These are phyloP conservation scores for Anodontia alba DNA, from an alignment of 2,888 invertebrate genomes.

Conservation along the genomic window DNA sequence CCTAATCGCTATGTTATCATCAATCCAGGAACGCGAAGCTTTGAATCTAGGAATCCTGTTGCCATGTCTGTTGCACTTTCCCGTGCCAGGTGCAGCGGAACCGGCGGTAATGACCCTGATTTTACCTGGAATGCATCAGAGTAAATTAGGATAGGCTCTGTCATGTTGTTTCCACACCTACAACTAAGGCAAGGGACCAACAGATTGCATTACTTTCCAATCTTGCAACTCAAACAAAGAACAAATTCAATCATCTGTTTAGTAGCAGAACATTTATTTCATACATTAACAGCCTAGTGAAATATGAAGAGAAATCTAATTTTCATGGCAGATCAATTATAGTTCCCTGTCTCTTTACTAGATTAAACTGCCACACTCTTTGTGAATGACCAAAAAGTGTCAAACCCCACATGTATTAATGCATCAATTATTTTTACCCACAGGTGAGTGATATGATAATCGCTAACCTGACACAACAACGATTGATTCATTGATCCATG, in stretches of 20 bases:
- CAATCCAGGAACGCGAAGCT: constrained; percentile 48
- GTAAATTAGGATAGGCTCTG: constrained; percentile 57
- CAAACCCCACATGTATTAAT: too few relatives aligned
- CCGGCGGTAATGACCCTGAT: constrained; percentile 33
- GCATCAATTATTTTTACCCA: too few relatives aligned
- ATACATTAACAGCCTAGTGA: background rate
- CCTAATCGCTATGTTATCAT: constrained; percentile 56
- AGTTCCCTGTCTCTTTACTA: too few relatives aligned
- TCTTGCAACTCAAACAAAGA: background rate
- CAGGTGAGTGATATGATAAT: too few relatives aligned
- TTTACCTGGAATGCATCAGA: constrained; percentile 61
- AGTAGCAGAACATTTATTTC: too few relatives aligned
- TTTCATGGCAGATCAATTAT: background rate
- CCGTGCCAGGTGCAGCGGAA: constrained; percentile 56
- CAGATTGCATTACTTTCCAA: constrained; percentile 10
- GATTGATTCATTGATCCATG: too few relatives aligned
- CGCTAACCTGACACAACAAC: too few relatives aligned
- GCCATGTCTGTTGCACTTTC: constrained; percentile 64
- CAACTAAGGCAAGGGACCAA: constrained; percentile 24
- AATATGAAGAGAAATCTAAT: background rate
- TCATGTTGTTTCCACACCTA: constrained; percentile 44
- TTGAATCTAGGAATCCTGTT: constrained; percentile 54
- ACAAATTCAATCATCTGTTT: background rate
- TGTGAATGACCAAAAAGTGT: too few relatives aligned
- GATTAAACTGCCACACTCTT: too few relatives aligned